Conservation (phyloP, 1,140 invertebrate genomes). For the Drosophila watanabei region DNA sequence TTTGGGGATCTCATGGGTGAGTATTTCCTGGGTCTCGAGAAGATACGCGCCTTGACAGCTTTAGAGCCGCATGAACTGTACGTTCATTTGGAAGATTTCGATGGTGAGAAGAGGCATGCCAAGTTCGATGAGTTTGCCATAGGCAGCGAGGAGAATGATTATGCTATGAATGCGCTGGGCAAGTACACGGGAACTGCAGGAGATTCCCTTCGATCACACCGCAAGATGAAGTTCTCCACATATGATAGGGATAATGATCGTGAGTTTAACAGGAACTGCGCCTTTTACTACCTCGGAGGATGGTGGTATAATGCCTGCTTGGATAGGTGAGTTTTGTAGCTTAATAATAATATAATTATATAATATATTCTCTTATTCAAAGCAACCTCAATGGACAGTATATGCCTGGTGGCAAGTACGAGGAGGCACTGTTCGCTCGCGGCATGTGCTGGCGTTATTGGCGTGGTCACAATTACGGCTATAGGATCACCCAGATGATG, state of each 20-base stretch:
- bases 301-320: conserved; percentile 88
- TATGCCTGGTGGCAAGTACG: conserved; percentile 60
- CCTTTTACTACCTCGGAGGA: conserved; percentile 88
- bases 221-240: conserved; percentile 52
- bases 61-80: conserved; percentile 88
- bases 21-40: conserved; percentile 89
- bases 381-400: conserved; percentile 73
- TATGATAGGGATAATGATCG: conserved; percentile 89
- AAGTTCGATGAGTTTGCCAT: conserved; percentile 89
- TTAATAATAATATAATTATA: neutral
- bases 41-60: conserved; percentile 87
- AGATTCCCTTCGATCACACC: conserved; percentile 44
- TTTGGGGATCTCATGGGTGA: conserved; percentile 88
- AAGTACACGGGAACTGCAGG: conserved; percentile 78
- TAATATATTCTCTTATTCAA: accelerated
- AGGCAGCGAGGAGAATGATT: conserved; percentile 88
- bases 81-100: conserved; percentile 89
- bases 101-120: conserved; percentile 87
- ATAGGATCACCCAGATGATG: conserved; percentile 67
- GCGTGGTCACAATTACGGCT: conserved; percentile 73
- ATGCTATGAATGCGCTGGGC: conserved; percentile 88
- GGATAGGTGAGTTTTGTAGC: conserved; percentile 48
- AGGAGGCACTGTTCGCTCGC: conserved; percentile 61
- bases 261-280: conserved; percentile 89
- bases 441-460: conserved; percentile 75